Percentiles rank a stretch among this genome's conserved stretches.
Conservation (phyloP, 2,113 vertebrate species). For the Saguinus midas region DNA sequence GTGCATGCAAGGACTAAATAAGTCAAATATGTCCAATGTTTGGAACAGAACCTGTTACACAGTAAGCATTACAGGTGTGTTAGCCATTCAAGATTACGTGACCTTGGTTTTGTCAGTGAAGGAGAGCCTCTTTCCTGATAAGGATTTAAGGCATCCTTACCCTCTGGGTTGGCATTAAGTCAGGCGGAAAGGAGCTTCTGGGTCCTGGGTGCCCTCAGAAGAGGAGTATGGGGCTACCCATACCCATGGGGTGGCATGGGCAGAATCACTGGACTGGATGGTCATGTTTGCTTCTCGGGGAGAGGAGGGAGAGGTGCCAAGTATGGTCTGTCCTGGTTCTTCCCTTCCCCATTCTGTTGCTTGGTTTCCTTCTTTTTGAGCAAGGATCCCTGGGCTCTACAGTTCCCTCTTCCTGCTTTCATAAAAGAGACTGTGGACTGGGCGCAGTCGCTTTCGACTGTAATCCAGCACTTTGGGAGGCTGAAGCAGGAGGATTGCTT, state of each 20-base stretch:
- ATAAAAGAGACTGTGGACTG: background rate
- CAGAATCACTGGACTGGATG: background rate
- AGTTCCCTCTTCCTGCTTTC: background rate
- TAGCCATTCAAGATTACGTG: background rate
- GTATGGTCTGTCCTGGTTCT: background rate
- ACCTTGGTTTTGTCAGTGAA: background rate
- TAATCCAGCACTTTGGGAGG: no score
- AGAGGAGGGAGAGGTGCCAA: background rate
- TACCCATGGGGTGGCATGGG: background rate
- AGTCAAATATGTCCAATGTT: background rate
- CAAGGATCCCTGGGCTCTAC: background rate
- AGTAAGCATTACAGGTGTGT: background rate
- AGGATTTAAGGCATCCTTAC: background rate
- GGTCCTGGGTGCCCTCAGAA: background rate
- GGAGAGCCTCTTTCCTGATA: background rate
- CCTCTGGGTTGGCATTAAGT: background rate
- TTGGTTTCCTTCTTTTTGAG: background rate
- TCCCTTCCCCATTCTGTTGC: background rate
- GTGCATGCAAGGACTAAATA: background rate
- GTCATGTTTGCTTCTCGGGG: background rate
- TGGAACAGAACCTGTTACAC: background rate
- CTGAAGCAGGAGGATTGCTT: no score
- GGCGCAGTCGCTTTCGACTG: no score
- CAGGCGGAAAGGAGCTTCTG: background rate
- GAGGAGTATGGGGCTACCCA: background rate